Base-by-base conservation (phyloP, 2,888 invertebrate genomes). In the Clivina fossor region DNA sequence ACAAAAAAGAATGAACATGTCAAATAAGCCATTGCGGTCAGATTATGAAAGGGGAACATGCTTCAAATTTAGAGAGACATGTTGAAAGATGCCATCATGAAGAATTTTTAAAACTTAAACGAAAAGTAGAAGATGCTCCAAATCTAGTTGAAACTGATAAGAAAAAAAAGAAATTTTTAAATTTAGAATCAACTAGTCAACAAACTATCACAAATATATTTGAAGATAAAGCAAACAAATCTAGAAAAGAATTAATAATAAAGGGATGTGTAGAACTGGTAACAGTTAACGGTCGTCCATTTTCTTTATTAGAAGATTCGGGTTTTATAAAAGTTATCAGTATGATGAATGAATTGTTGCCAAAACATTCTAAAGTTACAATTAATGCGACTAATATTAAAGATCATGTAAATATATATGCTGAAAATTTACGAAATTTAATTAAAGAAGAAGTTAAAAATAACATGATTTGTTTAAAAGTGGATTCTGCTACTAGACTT, bases 191-290 rank as follows among this genome's bases (percentile, higher is more conserved):
- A 7, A 40, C 41, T 20, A 40, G 4, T 16, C 20, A 40, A 40
- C 41, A 40, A 40, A 19, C 41, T 9, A 13, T 40, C 19, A n/a
- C 16, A 9, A 20, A 20, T 40, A n/a, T 40, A 22, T 16, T 19
- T 40, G 8, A 19, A 15, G 19, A 40, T 9, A 40, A 18, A 18
- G 20, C 9, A 19, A 18, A 9, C 19, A 19, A 5, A 40, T 40
- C 41, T 19, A 40, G 19, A 3, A 19, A 40, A 9, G 41, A 40
- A 18, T 16, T 4, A 53, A 33, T 53, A 35, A 11, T 37, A 38
- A 18, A 20, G 47, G 46, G 48, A n/a, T 57, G 47, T 28, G 20
- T 47, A n/a, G 57, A 57, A 44, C 16, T 57, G 8, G 57, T 53
- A 20, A 46, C 47, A 22, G 46, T 38, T 16, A 57, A 57, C 38